Conservation (phyloP, 2,888 invertebrate genomes). For the Diplazon laetatorius region DNA sequence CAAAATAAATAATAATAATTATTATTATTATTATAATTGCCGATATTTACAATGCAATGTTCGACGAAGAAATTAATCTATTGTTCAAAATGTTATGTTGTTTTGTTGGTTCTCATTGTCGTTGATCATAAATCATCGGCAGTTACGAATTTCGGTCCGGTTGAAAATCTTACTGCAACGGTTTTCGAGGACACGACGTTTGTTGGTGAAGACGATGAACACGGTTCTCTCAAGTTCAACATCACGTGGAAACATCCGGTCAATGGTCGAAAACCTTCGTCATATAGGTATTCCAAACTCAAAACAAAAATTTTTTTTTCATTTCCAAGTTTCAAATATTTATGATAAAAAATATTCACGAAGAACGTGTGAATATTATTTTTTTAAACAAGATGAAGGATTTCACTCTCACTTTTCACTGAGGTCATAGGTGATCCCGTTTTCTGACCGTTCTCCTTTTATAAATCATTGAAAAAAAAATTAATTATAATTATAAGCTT, state of each 20-base stretch:
- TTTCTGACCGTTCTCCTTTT: too few relatives aligned
- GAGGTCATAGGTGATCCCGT: too few relatives aligned
- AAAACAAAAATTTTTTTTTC: too few relatives aligned
- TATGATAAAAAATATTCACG: too few relatives aligned
- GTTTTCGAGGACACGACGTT: slow-evolving; percentile 66
- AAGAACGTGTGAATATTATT: too few relatives aligned
- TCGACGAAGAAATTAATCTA: slow-evolving; percentile 41
- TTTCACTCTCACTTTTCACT: too few relatives aligned
- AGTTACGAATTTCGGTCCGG: slow-evolving; percentile 50
- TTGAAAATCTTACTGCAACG: slow-evolving; percentile 69
- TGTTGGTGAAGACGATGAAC: slow-evolving; percentile 38
- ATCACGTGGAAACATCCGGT: slow-evolving; percentile 74
- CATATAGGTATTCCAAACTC: slow-evolving; percentile 72
- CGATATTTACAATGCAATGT: slow-evolving; percentile 70
- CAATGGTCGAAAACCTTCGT: slow-evolving; percentile 67
- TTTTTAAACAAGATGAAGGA: too few relatives aligned
- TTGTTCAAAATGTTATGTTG: neutral
- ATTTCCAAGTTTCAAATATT: too few relatives aligned
- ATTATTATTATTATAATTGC: too few relatives aligned
- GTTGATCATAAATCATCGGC: slow-evolving; percentile 12
- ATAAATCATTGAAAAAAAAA: too few relatives aligned
- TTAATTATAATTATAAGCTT: too few relatives aligned
- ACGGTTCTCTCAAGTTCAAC: slow-evolving; percentile 71
- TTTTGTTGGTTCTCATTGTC: slow-evolving; percentile 22
- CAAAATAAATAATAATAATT: too few relatives aligned